These are phyloP conservation scores for Drepana falcataria DNA, from an alignment of 2,888 invertebrate species.

Conservation along the genomic window DNA sequence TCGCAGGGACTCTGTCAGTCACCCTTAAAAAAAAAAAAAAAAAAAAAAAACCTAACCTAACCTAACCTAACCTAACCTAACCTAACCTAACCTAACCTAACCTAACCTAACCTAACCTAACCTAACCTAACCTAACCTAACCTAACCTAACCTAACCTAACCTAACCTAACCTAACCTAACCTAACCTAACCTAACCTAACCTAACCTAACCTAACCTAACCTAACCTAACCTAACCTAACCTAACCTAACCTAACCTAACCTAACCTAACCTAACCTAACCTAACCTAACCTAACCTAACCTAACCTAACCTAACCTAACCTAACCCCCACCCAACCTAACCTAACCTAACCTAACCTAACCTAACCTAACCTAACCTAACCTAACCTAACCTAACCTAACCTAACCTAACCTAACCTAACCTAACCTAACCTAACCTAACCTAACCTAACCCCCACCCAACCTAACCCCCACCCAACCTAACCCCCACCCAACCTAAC, in stretches of 20 bases:
- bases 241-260: conserved; percentile 21
- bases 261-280: conserved; percentile 17
- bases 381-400: conserved; percentile 15
- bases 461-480: no score
- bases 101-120: conserved; percentile 21
- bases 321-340: conserved; percentile 15
- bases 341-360: conserved; percentile 19
- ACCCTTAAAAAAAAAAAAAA: no score
- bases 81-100: conserved; percentile 21
- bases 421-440: conserved; percentile 19
- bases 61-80: no score
- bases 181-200: conserved; percentile 8
- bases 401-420: conserved; percentile 20
- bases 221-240: conserved; percentile 20
- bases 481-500: no score
- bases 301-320: conserved; percentile 19
- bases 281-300: conserved; percentile 18
- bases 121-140: conserved; percentile 21
- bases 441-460: no score
- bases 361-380: conserved; percentile 15
- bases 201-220: conserved; percentile 17
- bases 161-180: conserved; percentile 17
- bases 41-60: no score
- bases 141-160: conserved; percentile 19
- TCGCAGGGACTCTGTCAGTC: no score